Conservation (phyloP, 2,797 vertebrate genomes). For the Onychomys torridus region DNA sequence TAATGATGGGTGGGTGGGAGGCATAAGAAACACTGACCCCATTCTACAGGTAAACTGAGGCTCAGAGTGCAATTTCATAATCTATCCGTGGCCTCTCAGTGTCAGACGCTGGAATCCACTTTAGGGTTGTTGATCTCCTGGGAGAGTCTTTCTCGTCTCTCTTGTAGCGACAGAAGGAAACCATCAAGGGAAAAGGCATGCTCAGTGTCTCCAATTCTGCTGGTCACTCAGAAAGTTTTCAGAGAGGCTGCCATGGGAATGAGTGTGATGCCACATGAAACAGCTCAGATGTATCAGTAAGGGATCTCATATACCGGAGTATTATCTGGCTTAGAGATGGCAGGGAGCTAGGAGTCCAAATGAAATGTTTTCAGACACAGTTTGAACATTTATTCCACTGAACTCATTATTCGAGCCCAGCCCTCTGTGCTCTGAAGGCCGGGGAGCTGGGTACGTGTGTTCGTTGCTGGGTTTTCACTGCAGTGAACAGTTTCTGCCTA, state of each 20-base stretch:
- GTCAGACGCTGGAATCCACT: background rate
- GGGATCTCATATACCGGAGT: background rate
- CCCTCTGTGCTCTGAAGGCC: background rate
- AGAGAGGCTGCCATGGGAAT: background rate
- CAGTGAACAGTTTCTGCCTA: conserved; percentile 15
- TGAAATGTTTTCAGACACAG: conserved; percentile 33
- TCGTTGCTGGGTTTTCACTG: background rate
- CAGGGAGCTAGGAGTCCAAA: background rate
- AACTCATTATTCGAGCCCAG: conserved; percentile 44
- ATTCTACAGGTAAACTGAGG: background rate
- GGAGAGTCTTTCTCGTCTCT: background rate
- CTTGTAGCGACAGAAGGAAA: background rate
- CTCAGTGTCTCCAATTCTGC: background rate
- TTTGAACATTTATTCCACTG: conserved; percentile 42
- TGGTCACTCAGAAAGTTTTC: background rate
- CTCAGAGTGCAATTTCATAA: background rate
- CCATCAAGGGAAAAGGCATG: background rate
- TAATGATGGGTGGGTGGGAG: background rate
- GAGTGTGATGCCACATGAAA: background rate
- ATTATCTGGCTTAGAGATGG: background rate
- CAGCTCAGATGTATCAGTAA: background rate
- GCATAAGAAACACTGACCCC: background rate
- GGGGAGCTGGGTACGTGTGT: background rate
- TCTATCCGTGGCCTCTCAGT: background rate
- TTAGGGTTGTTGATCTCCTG: background rate